Evolutionary conservation across 2,888 invertebrate genomes (phyloP).

Genomic region (Kryphioiulus occultus): DNA sequence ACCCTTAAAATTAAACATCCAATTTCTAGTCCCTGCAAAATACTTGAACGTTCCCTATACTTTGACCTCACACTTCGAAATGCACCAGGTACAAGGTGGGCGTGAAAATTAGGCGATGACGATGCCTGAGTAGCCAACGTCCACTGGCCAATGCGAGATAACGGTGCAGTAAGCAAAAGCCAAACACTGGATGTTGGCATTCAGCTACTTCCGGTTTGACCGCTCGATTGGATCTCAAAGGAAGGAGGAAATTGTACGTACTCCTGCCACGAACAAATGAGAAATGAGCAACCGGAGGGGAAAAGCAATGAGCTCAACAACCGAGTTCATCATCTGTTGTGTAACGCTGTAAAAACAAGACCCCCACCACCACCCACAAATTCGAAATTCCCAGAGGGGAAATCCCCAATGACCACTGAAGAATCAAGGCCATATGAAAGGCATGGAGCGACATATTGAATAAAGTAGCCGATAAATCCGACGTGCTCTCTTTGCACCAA

Average conservation of each 20-base stretch:
- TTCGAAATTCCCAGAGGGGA: neutral
- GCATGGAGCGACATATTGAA: neutral
- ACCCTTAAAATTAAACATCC: too few relatives aligned
- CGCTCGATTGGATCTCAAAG: neutral
- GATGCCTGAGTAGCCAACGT: too few relatives aligned
- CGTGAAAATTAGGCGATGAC: too few relatives aligned
- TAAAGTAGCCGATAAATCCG: slow-evolving; percentile 3
- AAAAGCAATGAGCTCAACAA: neutral
- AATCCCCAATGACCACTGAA: neutral
- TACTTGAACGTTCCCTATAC: too few relatives aligned
- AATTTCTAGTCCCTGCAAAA: too few relatives aligned
- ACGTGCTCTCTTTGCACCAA: too few relatives aligned
- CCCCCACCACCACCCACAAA: neutral
- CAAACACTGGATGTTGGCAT: neutral
- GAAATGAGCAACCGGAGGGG: neutral
- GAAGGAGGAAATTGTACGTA: neutral
- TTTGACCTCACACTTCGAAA: too few relatives aligned
- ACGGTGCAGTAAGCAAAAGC: neutral
- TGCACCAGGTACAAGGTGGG: too few relatives aligned
- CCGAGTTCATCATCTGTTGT: neutral
- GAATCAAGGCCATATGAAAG: neutral
- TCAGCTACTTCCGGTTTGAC: neutral
- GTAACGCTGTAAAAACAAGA: neutral
- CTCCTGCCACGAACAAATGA: neutral
- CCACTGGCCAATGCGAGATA: neutral